Conservation (phyloP, 2,113 vertebrate genomes). For the Thymallus thymallus region DNA sequence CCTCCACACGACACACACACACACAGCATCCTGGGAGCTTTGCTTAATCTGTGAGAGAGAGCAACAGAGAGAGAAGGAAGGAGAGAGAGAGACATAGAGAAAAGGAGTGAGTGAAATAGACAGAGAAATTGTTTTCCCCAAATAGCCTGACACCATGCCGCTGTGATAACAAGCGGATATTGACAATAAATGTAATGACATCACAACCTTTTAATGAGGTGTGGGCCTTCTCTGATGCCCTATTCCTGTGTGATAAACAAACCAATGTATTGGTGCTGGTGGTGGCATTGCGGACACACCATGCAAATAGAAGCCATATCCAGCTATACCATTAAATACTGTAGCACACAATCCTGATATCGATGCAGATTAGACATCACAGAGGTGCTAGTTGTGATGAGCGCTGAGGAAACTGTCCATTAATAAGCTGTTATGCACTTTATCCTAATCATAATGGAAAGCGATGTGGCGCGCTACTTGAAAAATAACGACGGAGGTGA, state of each 20-base stretch:
- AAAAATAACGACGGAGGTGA: too few species aligned
- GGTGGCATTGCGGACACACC: too few species aligned
- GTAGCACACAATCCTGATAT: too few species aligned
- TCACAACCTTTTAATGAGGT: slow-evolving; percentile 44
- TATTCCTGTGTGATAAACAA: slow-evolving; percentile 1
- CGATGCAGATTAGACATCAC: too few species aligned
- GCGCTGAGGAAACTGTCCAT: too few species aligned
- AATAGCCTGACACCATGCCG: slow-evolving; percentile 27
- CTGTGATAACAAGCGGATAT: slow-evolving; percentile 48
- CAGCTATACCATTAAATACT: too few species aligned
- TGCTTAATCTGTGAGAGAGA: slow-evolving; percentile 40
- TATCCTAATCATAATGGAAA: too few species aligned
- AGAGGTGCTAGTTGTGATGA: too few species aligned
- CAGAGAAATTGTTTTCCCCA: slow-evolving; percentile 13
- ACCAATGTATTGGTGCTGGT: not conserved
- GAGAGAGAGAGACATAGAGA: not conserved
- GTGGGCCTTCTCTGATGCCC: not conserved
- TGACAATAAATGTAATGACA: slow-evolving; percentile 50
- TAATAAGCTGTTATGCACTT: too few species aligned
- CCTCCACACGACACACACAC: slow-evolving; percentile 46
- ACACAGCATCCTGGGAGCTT: slow-evolving; percentile 49
- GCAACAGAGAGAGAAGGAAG: slow-evolving; percentile 5
- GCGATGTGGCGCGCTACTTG: too few species aligned
- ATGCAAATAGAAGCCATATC: too few species aligned
- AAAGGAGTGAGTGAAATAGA: slow-evolving; percentile 2